Percentiles rank a stretch among this genome's conserved stretches.
These are phyloP conservation scores for Globicephala melas DNA, from an alignment of 2,113 vertebrate genomes.

Conservation along the genomic window DNA sequence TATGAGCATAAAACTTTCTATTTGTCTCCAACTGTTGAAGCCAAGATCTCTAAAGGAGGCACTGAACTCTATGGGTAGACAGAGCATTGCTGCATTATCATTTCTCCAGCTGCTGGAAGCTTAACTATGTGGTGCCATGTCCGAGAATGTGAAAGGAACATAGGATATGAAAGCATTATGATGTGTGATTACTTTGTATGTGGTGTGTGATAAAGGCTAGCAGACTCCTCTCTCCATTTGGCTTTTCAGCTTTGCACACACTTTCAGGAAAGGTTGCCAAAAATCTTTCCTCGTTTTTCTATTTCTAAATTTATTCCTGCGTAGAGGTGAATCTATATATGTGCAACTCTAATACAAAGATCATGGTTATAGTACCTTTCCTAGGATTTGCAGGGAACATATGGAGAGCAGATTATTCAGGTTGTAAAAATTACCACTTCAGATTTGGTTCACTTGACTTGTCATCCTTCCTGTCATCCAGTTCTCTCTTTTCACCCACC, in stretches of 20 bases:
- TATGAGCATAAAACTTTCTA: not conserved
- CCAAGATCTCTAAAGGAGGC: not conserved
- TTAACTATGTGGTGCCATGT: conserved; percentile 18
- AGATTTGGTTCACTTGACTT: conserved; percentile 73
- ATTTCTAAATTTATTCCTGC: conserved; percentile 57
- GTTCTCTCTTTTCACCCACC: conserved; percentile 60
- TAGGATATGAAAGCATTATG: conserved; percentile 35
- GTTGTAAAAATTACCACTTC: conserved; percentile 72
- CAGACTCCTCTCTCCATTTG: conserved; percentile 50
- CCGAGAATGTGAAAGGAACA: conserved; percentile 24
- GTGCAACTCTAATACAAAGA: conserved; percentile 34
- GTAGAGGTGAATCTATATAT: conserved; percentile 55
- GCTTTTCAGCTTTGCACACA: conserved; percentile 46
- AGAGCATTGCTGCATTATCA: not conserved
- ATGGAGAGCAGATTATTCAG: conserved; percentile 73
- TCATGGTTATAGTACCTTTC: conserved; percentile 36
- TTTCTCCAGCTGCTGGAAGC: conserved; percentile 38
- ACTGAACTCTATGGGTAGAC: not conserved
- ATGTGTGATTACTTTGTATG: conserved; percentile 52
- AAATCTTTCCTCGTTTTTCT: conserved; percentile 62
- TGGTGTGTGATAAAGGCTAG: conserved; percentile 60
- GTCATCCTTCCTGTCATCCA: conserved; percentile 66
- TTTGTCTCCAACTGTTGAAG: not conserved
- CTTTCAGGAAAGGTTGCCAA: conserved; percentile 52
- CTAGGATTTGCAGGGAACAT: conserved; percentile 59